These are phyloP conservation scores for Leptobrachium ailaonicum DNA, from an alignment of 2,113 vertebrate genomes.

Conservation along the genomic window DNA sequence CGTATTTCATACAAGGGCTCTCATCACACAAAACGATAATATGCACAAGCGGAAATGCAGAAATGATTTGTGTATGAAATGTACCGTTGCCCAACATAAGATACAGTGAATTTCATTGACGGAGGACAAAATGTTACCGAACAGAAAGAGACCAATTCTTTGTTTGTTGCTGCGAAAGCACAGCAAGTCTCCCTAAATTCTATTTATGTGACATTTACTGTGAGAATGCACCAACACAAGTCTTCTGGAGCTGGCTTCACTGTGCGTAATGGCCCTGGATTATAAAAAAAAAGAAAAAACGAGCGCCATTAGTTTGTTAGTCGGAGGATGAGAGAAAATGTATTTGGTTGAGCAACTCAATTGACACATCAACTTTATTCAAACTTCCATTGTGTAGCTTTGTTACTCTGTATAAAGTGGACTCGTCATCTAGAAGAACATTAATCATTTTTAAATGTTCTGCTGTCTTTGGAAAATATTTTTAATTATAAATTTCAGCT, in stretches of 20 bases:
- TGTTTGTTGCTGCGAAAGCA: constrained; percentile 42
- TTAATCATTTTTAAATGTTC: too few relatives aligned
- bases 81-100: constrained; percentile 13
- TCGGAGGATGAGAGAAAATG: constrained; percentile 3
- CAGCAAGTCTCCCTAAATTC: constrained; percentile 43
- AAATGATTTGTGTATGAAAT: constrained; percentile 35
- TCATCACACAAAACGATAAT: constrained; percentile 23
- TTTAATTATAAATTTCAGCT: too few relatives aligned
- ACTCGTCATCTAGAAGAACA: too few relatives aligned
- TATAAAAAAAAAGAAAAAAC: constrained; percentile 12
- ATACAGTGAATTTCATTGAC: constrained; percentile 30
- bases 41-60: constrained; percentile 18
- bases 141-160: constrained; percentile 33
- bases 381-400: neutral
- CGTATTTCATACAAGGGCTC: constrained; percentile 17
- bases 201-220: constrained; percentile 48
- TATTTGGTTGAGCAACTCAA: neutral
- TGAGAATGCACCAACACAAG: constrained; percentile 41
- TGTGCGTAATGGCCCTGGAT: constrained; percentile 20
- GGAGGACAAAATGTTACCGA: constrained; percentile 28
- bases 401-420: too few relatives aligned
- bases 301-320: neutral
- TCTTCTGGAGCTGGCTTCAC: constrained; percentile 31
- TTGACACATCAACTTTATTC: neutral
- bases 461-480: too few relatives aligned